Percentiles rank a stretch among this genome's conserved stretches.
Conservation (phyloP, 1,140 invertebrate species). For the Meteorus sp. region DNA sequence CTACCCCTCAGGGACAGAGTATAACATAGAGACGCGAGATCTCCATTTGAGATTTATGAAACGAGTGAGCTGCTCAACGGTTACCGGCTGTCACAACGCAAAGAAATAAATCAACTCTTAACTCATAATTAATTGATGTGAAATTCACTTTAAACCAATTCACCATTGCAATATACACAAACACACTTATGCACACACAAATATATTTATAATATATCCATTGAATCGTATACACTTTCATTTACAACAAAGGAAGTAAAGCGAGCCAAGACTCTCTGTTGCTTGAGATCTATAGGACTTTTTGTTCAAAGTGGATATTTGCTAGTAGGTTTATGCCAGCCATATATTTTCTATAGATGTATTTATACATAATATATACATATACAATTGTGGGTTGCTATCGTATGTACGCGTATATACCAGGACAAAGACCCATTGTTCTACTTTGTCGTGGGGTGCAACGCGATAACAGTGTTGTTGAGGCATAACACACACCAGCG, state of each 20-base stretch:
- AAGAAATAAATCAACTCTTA: constrained; percentile 2
- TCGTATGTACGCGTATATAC: constrained; percentile 9
- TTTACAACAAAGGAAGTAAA: too few species aligned
- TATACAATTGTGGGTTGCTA: background rate
- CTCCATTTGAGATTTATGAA: constrained; percentile 18
- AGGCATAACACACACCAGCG: too few species aligned
- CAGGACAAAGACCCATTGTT: constrained; percentile 23
- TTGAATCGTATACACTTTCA: too few species aligned
- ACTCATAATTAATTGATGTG: constrained; percentile 10
- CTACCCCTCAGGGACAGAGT: constrained; percentile 9
- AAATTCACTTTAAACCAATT: too few species aligned
- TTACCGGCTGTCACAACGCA: constrained; percentile 14
- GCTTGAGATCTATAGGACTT: too few species aligned
- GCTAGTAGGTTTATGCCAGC: too few species aligned
- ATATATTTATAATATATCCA: too few species aligned
- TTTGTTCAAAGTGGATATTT: too few species aligned
- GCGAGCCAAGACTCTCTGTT: too few species aligned
- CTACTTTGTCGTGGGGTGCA: constrained; percentile 19
- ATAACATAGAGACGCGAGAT: background rate
- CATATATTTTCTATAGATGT: too few species aligned
- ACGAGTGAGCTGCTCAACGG: constrained; percentile 11
- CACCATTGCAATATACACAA: too few species aligned
- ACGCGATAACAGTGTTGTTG: constrained; percentile 6
- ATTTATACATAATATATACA: background rate
- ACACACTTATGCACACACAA: too few species aligned